phyloP scores from a whole-genome alignment of 2,797 vertebrate species.

The Falco novaeseelandiae region DNA sequence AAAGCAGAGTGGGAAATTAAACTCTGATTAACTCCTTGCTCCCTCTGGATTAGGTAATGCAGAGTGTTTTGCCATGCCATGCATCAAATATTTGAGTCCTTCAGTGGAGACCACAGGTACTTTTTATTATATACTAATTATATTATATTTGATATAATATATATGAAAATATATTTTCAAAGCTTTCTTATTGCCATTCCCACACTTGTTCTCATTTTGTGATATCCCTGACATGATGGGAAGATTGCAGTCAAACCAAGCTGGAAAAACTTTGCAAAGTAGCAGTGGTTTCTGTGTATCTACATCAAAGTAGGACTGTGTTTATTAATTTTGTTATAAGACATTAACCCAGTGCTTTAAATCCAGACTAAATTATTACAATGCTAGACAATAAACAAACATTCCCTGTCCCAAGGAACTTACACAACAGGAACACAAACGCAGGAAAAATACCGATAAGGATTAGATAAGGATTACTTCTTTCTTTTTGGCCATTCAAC shows the following conservation, averaged over 20 bases:
- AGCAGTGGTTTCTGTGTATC: neutral
- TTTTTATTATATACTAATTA: neutral
- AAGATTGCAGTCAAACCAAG: neutral
- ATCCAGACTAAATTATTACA: constrained; percentile 57
- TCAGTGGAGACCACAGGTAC: neutral
- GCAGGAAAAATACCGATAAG: constrained; percentile 27
- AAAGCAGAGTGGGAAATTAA: neutral
- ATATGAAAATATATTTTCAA: neutral
- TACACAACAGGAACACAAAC: constrained; percentile 36
- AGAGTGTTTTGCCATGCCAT: neutral
- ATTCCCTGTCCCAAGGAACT: constrained; percentile 33
- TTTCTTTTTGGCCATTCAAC: constrained; percentile 18
- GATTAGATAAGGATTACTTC: constrained; percentile 49
- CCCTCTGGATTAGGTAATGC: neutral
- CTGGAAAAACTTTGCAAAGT: neutral
- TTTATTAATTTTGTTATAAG: constrained; percentile 62
- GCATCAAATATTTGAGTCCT: neutral
- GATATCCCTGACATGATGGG: neutral
- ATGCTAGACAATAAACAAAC: constrained; percentile 59
- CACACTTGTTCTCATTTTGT: neutral
- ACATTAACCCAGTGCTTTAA: constrained; percentile 42
- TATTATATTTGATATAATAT: too few species aligned
- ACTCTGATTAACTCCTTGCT: neutral
- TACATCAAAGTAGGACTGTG: constrained; percentile 21
- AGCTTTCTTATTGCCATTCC: neutral